Evolutionary conservation across 2,888 invertebrate genomes (phyloP).

Genomic region (Eucera pruinosa): DNA sequence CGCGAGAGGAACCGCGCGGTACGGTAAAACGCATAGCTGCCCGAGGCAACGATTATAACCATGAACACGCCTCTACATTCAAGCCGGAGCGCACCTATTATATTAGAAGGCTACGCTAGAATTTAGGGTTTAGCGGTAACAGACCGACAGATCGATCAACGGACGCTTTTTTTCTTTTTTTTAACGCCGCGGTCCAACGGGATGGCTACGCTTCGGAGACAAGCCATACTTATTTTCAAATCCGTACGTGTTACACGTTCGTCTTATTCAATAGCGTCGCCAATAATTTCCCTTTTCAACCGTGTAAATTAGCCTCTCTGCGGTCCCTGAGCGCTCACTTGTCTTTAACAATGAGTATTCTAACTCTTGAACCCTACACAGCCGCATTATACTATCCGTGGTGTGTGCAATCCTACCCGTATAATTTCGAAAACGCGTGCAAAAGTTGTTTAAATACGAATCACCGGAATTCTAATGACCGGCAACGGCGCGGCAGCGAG

Average conservation of each 20-base stretch:
- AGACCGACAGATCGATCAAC: constrained; percentile 75
- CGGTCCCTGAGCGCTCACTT: too few species aligned
- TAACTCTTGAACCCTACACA: too few species aligned
- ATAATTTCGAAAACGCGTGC: too few species aligned
- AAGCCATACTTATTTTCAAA: constrained; percentile 63
- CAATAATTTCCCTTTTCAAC: not conserved
- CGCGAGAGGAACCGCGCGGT: constrained; percentile 23
- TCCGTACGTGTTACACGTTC: not conserved
- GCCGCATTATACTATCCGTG: too few species aligned
- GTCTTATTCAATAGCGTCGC: constrained; percentile 3
- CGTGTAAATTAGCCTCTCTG: too few species aligned
- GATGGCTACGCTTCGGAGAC: constrained; percentile 61
- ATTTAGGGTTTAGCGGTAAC: constrained; percentile 77
- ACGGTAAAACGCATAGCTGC: constrained; percentile 60
- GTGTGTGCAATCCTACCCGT: too few species aligned
- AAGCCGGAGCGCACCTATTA: constrained; percentile 69
- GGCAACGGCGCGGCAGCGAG: too few species aligned
- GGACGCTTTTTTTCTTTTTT: too few species aligned
- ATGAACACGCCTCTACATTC: constrained; percentile 68
- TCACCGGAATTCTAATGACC: too few species aligned
- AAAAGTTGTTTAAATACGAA: too few species aligned
- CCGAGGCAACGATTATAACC: constrained; percentile 73
- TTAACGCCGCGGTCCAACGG: constrained; percentile 70
- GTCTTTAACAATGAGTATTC: too few species aligned
- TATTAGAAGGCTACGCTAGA: constrained; percentile 70